These are phyloP conservation scores for Allacma fusca DNA, from an alignment of 2,888 invertebrate species.

Conservation along the genomic window DNA sequence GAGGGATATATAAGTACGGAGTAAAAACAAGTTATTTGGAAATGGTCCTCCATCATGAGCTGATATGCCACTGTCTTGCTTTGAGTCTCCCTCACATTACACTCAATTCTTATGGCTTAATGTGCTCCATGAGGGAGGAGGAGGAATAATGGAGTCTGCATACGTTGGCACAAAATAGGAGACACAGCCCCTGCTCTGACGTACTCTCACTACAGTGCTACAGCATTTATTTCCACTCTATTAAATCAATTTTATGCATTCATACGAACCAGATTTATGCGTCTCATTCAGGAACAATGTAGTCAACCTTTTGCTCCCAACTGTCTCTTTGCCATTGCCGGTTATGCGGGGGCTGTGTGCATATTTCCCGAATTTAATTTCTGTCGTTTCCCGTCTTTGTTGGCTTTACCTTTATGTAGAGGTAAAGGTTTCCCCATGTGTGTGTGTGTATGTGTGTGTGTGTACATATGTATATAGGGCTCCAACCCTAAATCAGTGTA, in stretches of 20 bases:
- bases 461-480: too few relatives aligned
- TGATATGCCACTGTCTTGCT: slow-evolving; percentile 1
- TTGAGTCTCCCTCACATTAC: not conserved
- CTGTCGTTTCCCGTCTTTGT: too few relatives aligned
- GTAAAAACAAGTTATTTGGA: not conserved
- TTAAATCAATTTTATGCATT: slow-evolving; percentile 51
- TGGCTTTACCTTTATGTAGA: too few relatives aligned
- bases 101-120: slow-evolving; percentile 7
- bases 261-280: slow-evolving; percentile 43
- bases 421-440: too few relatives aligned
- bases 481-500: too few relatives aligned
- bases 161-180: not conserved
- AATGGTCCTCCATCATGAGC: not conserved
- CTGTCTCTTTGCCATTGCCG: not conserved
- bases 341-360: not conserved
- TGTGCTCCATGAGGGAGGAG: not conserved
- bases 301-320: slow-evolving; percentile 10
- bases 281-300: slow-evolving; percentile 11
- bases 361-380: not conserved
- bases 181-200: slow-evolving; percentile 5
- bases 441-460: too few relatives aligned
- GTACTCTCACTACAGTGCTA: not conserved
- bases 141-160: not conserved
- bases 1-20: not conserved
- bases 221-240: slow-evolving; percentile 49